Conservation (phyloP, 2,888 invertebrate genomes). For the Drosophila quasianomalipes region DNA sequence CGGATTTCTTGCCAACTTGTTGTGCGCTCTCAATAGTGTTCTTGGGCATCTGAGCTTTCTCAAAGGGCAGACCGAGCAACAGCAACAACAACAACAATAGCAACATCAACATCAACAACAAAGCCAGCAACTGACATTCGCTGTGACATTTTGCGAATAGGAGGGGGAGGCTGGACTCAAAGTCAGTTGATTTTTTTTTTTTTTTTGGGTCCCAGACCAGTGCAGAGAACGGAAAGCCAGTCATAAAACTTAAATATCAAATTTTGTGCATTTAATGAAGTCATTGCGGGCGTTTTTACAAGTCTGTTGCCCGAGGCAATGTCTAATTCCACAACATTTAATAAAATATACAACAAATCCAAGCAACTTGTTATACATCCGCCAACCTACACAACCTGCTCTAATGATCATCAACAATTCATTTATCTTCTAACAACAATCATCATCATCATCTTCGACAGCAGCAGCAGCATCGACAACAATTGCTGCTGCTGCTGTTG, state of each 20-base stretch:
- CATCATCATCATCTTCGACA: slow-evolving; percentile 28
- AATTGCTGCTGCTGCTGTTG: slow-evolving; percentile 27
- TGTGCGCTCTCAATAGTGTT: slow-evolving; percentile 38
- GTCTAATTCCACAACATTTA: slow-evolving; percentile 33
- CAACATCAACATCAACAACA: neutral
- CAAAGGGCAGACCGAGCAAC: slow-evolving; percentile 60
- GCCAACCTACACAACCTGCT: slow-evolving; percentile 46
- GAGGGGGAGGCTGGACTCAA: slow-evolving; percentile 18
- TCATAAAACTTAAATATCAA: slow-evolving; percentile 77
- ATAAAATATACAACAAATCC: slow-evolving; percentile 23
- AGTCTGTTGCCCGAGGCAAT: slow-evolving; percentile 34
- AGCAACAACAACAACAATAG: neutral
- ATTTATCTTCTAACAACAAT: slow-evolving; percentile 41
- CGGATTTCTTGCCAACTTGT: slow-evolving; percentile 48
- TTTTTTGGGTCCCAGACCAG: neutral
- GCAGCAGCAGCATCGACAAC: slow-evolving; percentile 11
- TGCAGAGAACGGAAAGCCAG: slow-evolving; percentile 39
- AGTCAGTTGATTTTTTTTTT: slow-evolving; percentile 6
- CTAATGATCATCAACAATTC: slow-evolving; percentile 46
- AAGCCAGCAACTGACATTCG: slow-evolving; percentile 70
- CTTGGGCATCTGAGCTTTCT: slow-evolving; percentile 56
- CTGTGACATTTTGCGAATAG: slow-evolving; percentile 68
- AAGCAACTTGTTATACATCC: slow-evolving; percentile 73
- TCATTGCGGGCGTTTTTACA: slow-evolving; percentile 69
- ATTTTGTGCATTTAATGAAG: slow-evolving; percentile 75